phyloP scores from a whole-genome alignment of 2,888 invertebrate genomes.

The Aphodius granarius region DNA sequence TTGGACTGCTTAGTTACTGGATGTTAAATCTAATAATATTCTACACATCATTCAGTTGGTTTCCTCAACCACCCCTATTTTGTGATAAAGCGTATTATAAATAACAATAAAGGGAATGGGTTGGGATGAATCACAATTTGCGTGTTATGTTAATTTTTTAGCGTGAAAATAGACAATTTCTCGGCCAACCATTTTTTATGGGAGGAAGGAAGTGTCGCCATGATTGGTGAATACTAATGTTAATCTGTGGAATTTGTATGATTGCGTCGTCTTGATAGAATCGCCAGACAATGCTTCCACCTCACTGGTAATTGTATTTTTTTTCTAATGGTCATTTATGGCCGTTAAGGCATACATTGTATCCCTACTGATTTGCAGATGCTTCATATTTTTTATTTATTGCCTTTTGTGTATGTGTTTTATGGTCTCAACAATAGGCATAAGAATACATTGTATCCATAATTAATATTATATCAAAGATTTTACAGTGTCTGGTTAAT shows the following conservation, averaged over 20 bases:
- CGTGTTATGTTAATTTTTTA: constrained; percentile 1
- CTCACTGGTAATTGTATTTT: constrained; percentile 3
- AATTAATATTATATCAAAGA: too few relatives aligned
- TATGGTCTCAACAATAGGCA: too few relatives aligned
- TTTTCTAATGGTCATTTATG: constrained; percentile 1
- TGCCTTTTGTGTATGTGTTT: too few relatives aligned
- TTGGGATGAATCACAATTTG: not conserved
- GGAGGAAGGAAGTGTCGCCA: constrained; percentile 19
- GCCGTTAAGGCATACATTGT: not conserved
- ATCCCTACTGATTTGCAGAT: not conserved
- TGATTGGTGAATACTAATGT: constrained; percentile 18
- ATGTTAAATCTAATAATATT: too few relatives aligned
- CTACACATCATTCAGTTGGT: too few relatives aligned
- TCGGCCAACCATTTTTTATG: constrained; percentile 3
- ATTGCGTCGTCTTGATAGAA: not conserved
- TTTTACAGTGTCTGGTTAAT: too few relatives aligned
- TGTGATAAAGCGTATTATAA: not conserved
- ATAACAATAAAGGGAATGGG: not conserved
- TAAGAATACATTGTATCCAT: too few relatives aligned
- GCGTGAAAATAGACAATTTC: constrained; percentile 12
- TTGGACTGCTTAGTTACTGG: too few relatives aligned
- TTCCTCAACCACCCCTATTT: too few relatives aligned
- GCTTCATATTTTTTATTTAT: not conserved
- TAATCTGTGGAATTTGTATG: constrained; percentile 6
- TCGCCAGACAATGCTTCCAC: constrained; percentile 5